These are phyloP conservation scores for Parazoanthus swiftii DNA, from an alignment of 92 coral and sea anemone genomes.

Conservation along the genomic window DNA sequence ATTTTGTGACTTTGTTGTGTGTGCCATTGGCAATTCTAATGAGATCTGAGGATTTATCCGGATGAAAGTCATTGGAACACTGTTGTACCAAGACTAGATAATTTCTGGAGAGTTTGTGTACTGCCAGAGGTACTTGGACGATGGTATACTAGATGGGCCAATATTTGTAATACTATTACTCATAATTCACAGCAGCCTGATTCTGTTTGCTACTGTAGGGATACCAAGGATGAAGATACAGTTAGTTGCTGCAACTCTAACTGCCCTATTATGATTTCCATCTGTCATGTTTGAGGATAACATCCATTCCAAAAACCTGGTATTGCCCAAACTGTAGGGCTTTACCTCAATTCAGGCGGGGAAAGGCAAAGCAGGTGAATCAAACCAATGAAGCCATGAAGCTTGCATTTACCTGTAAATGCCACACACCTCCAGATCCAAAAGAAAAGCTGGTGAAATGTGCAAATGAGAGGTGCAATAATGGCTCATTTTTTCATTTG, in stretches of 20 bases:
- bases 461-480: conserved; percentile 22
- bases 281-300: conserved; percentile 36
- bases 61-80: conserved; percentile 13
- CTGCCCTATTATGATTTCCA: conserved; percentile 38
- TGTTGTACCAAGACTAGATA: conserved; percentile 15
- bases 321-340: conserved; percentile 50
- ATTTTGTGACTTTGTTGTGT: conserved; percentile 51
- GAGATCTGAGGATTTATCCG: no score
- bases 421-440: conserved; percentile 26
- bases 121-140: conserved; percentile 62
- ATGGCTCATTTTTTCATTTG: conserved; percentile 43
- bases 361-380: conserved; percentile 26
- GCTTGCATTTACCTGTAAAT: conserved; percentile 12
- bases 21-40: conserved; percentile 8
- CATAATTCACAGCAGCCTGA: not conserved
- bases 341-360: conserved; percentile 40
- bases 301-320: conserved; percentile 40
- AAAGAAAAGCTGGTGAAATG: conserved; percentile 41
- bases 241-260: conserved; percentile 40
- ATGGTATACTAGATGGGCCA: conserved; percentile 57
- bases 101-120: conserved; percentile 62
- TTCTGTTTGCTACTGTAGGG: conserved; percentile 38
- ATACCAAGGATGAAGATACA: not conserved
- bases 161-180: not conserved
- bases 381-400: conserved; percentile 28